Evolutionary conservation across 2,797 vertebrate genomes (phyloP), one percentile per base, ranked within the genome.

Genomic region (Pantherophis alleghaniensis): DNA sequence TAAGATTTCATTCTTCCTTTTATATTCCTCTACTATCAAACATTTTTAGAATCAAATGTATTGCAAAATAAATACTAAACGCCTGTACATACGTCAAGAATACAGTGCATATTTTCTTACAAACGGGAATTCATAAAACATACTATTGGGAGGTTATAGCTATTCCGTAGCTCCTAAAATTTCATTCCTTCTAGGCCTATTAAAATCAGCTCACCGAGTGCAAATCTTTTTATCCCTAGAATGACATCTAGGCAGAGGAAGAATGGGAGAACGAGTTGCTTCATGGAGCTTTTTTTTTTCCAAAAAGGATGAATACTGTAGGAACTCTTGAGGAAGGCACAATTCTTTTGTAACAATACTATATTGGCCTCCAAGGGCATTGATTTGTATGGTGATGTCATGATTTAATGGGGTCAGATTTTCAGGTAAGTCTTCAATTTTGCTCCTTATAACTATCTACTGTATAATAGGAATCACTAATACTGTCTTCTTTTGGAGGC

Each of bases 51-150:
- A 42, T 18, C 3, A 24, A 66, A 9, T 12, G 22, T 55, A 37
- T 87, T 87, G 53, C 26, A 51, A 86, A 93, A 59, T 88, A 92
- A 95, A 60, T 4, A 93, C 42, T 63, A 24, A 90, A 59, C 2
- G 26, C 26, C 90, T 91, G 4, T 2, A 47, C 89, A 5, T 12
- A 7, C 92, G 86, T 51, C 89, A 53, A 24, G 13, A 37, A 79
- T 93, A 47, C 26, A 92, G 86, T n/a, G 93, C 88, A 91, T 4
- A 83, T 93, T 11, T 91, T 88, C 66, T 4, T 18, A 26, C 95
- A 55, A 93, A 79, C 42, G 87, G 51, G 9, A 66, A 95, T 47
- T 47, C 37, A 47, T 47, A 83, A 83, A 83, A 47, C 0, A 0
- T 47, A 24, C 2, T 24, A 47, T 83, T 83, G 22, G 79, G 42